Conservation (phyloP, 2,888 invertebrate genomes). For the Exocentrus adspersus region DNA sequence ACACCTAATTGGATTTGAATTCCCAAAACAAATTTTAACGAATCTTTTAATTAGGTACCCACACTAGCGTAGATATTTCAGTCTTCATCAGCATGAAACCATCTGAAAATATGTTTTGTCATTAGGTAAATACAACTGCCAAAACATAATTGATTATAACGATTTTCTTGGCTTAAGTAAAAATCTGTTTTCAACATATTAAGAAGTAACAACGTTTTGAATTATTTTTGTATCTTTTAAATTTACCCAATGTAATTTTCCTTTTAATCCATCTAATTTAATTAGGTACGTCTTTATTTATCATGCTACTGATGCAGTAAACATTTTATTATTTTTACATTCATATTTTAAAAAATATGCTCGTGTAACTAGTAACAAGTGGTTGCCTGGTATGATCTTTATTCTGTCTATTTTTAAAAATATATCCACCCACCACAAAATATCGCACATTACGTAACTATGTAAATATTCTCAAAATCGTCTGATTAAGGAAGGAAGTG, state of each 20-base stretch:
- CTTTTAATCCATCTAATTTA: too few relatives aligned
- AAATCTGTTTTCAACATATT: slow-evolving; percentile 1
- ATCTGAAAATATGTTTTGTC: slow-evolving; percentile 6
- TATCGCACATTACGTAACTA: slow-evolving; percentile 18
- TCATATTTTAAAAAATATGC: slow-evolving; percentile 1
- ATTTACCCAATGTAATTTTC: too few relatives aligned
- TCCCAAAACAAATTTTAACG: too few relatives aligned
- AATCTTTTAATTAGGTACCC: too few relatives aligned
- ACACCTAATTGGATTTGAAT: too few relatives aligned
- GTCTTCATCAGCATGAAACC: background rate
- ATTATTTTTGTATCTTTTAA: too few relatives aligned
- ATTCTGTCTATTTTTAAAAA: slow-evolving; percentile 15
- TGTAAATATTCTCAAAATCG: background rate
- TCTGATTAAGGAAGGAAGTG: background rate
- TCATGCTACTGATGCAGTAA: too few relatives aligned
- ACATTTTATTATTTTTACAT: too few relatives aligned
- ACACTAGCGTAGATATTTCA: background rate
- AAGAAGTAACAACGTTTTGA: too few relatives aligned
- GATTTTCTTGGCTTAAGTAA: background rate
- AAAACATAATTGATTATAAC: slow-evolving; percentile 2
- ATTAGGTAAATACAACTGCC: slow-evolving; percentile 9
- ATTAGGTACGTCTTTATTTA: too few relatives aligned
- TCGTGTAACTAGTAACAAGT: slow-evolving; percentile 12
- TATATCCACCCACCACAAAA: slow-evolving; percentile 14
- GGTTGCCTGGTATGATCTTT: background rate